Evolutionary conservation across 2,888 invertebrate species (phyloP).

Genomic region (Mythimna loreyi): DNA sequence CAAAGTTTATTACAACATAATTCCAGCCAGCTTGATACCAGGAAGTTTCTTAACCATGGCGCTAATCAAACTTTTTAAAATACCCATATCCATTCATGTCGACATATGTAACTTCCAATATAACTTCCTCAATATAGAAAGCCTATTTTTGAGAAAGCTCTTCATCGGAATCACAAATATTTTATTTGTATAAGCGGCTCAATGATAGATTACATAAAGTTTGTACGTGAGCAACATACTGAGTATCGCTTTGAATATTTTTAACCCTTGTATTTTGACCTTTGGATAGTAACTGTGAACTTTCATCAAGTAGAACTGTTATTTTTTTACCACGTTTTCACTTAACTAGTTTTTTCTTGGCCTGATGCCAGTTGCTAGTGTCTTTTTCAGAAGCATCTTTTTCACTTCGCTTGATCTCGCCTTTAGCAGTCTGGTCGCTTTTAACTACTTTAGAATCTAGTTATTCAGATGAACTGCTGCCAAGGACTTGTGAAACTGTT

Average conservation of each 20-base stretch:
- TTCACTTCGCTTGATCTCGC: slow-evolving; percentile 36
- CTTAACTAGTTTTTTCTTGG: slow-evolving; percentile 32
- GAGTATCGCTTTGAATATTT: slow-evolving; percentile 37
- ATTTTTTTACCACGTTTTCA: slow-evolving; percentile 20
- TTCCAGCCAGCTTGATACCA: background rate
- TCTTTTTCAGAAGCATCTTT: slow-evolving; percentile 53
- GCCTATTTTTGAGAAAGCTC: slow-evolving; percentile 60
- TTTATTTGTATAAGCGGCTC: slow-evolving; percentile 48
- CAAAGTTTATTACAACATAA: background rate
- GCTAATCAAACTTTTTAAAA: slow-evolving; percentile 22
- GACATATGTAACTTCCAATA: slow-evolving; percentile 52
- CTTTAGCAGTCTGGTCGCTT: slow-evolving; percentile 35
- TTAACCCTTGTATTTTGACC: slow-evolving; percentile 29
- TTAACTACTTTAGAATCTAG: slow-evolving; percentile 38
- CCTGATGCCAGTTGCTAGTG: slow-evolving; percentile 29
- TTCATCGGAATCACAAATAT: slow-evolving; percentile 63
- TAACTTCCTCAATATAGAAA: slow-evolving; percentile 66
- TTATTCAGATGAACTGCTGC: slow-evolving; percentile 42
- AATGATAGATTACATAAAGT: slow-evolving; percentile 56
- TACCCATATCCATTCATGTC: slow-evolving; percentile 39
- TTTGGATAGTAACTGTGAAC: slow-evolving; percentile 22
- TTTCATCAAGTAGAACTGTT: slow-evolving; percentile 16
- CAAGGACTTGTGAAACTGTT: background rate
- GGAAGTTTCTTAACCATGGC: background rate
- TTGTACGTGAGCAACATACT: slow-evolving; percentile 51